A percentile compares a stretch with the other conserved stretches of the same genome.
These are phyloP conservation scores for Calosoma granatense DNA, from an alignment of 1,140 invertebrate species.

Conservation along the genomic window DNA sequence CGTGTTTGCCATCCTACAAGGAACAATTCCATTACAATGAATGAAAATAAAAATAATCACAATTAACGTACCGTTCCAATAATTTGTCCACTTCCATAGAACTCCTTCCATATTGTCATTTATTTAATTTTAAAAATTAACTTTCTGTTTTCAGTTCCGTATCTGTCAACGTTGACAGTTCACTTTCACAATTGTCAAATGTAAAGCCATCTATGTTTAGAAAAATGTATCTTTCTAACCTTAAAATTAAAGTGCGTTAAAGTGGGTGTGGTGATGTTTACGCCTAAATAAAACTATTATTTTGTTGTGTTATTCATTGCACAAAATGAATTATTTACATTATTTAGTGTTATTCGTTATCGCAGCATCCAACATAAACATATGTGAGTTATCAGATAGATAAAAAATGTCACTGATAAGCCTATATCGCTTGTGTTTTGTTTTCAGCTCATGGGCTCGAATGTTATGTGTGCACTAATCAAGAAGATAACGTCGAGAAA, in stretches of 20 bases:
- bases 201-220: neutral
- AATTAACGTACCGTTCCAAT: slow-evolving; percentile 57
- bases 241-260: neutral
- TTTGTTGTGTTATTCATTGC: too few relatives aligned
- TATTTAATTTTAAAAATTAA: slow-evolving; percentile 1
- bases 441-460: slow-evolving; percentile 62
- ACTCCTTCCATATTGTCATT: slow-evolving; percentile 53
- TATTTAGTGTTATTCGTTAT: neutral
- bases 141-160: neutral
- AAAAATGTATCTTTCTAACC: neutral
- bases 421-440: neutral
- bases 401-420: neutral
- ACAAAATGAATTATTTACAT: slow-evolving; percentile 5
- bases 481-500: slow-evolving; percentile 88
- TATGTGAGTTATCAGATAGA: neutral
- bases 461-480: slow-evolving; percentile 89
- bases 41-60: slow-evolving; percentile 12
- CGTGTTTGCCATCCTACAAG: slow-evolving; percentile 71
- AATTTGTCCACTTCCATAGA: slow-evolving; percentile 76
- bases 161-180: slow-evolving; percentile 8
- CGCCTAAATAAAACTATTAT: neutral
- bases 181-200: neutral
- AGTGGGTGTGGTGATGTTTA: slow-evolving; percentile 5
- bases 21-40: slow-evolving; percentile 14
- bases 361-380: neutral